Base-by-base conservation (phyloP, 2,113 vertebrate genomes). In the Xyrauchen texanus region DNA sequence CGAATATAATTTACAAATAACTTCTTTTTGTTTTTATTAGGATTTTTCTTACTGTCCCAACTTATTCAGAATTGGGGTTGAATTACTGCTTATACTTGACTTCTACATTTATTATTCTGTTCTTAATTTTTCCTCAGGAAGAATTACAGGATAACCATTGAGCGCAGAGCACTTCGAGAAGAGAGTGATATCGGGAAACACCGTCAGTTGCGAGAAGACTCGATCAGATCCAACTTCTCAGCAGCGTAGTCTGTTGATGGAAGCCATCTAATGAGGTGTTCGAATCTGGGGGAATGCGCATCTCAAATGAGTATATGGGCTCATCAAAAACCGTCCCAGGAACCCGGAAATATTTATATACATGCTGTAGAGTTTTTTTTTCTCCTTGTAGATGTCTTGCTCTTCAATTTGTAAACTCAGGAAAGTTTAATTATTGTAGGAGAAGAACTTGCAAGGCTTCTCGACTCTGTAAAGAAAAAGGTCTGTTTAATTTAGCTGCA, bases 91-190 rank as follows among this genome's bases (percentile, higher is more conserved):
- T 9, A 47, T 73, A 73, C 70, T 46, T 73, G 45, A 16, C 45
- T 12, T 47, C 46, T 57, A 15, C 1, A 34, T 34, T 34, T 34
- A 34, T 34, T 34, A 34, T 34, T 34, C 21, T 34, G 21, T 34
- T 34, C 21, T 34, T 34, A 11, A 44, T 67, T 81, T 9, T 61
- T 90, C 79, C 90, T 58, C 82, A 99, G 97, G 88, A 99, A 98
- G 91, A 98, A 98, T 90, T 99, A 98, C 93, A 96, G 94, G 93
- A 97, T 99, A 88, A 98, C 96, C 85, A 97, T 99, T 84, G 96
- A 98, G 90, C 95, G 96, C n/a, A 91, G 97, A 88, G 93, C 87
- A 68, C 94, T 83, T n/a, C 89, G 88, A 65, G 95, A 97, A 75
- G 96, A 95, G 83, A 95, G 92, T 66, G 92, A 95, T 69, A 83